These are phyloP conservation scores for Oxyruncus cristatus DNA, from an alignment of 2,113 vertebrate genomes.

Conservation along the genomic window DNA sequence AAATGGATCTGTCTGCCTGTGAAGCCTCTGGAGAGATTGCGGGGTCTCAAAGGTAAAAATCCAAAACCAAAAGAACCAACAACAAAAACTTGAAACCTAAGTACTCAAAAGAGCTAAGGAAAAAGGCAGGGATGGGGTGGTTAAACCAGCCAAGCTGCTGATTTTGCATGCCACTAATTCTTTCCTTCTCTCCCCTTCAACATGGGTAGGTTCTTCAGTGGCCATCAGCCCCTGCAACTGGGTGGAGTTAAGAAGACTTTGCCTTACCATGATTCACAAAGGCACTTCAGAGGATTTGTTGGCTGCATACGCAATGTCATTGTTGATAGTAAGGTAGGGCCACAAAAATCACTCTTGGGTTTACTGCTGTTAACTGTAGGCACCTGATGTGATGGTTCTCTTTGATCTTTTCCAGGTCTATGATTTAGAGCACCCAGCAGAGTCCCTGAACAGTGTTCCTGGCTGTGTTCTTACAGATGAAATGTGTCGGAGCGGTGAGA, in stretches of 20 bases:
- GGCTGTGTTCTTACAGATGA: slow-evolving; percentile 81
- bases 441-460: slow-evolving; percentile 79
- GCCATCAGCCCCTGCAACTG: slow-evolving; percentile 85
- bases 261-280: slow-evolving; percentile 29
- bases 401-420: slow-evolving; percentile 74
- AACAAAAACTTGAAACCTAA: background rate
- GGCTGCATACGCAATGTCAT: slow-evolving; percentile 85
- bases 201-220: slow-evolving; percentile 73
- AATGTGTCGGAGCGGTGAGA: slow-evolving; percentile 73
- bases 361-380: background rate
- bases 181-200: background rate
- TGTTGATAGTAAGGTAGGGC: slow-evolving; percentile 83
- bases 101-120: background rate
- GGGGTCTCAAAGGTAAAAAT: slow-evolving; percentile 77
- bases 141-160: background rate
- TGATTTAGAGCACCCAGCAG: slow-evolving; percentile 82
- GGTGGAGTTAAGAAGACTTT: slow-evolving; percentile 82
- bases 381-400: background rate
- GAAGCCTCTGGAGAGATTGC: slow-evolving; percentile 79
- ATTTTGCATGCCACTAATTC: background rate
- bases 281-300: slow-evolving; percentile 76
- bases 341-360: background rate
- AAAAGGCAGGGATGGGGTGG: accelerated
- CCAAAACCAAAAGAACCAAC: background rate
- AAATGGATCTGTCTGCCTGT: slow-evolving; percentile 76